Evolutionary conservation across 92 coral and sea anemone genomes (phyloP), one percentile per base, ranked within the genome.

Genomic region (Desmophyllum pertusum): DNA sequence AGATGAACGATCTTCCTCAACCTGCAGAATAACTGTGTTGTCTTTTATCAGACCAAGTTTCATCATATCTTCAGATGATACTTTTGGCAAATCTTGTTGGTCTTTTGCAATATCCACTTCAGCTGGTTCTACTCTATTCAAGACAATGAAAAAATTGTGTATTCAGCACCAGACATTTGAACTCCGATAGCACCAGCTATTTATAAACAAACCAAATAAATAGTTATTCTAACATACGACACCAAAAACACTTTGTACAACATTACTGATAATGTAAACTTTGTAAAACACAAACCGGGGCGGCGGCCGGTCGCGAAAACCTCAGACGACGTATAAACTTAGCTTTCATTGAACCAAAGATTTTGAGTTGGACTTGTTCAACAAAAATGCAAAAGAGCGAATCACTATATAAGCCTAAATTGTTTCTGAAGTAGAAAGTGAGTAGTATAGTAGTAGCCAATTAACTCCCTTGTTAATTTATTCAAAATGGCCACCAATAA

Each of bases 1-100:
- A n/a, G n/a, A n/a, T n/a, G 55, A 72, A 72, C 59, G 37, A 43
- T 43, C 77, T 72, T 72, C 77, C 15, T 43, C 59, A 72, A 72
- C 77, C 59, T 72, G 77, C 52, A 69, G 74, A 69, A 69, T 69
- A 69, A 69, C 50, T 39, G 50, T 39, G 50, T 69, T 69, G 74
- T 68, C 45, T 70, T 42, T 51, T 14, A 40, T 19, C 50, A 70
- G 50, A 70, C 75, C 30, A 40, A 70, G 73, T 70, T 70, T 71
- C 76, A 71, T 71, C 76, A 71, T 15, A 41, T 71, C 76, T 71
- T 71, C 33, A 41, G 52, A 40, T 71, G 76, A 71, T 39, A 71
- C 31, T 71, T 30, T 42, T 71, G 76, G 76, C 51, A 71, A 41
- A 71, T 39, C 31, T 39, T 21, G 76, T 71, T 41, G 53, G 55